Percentiles rank a stretch among this genome's conserved stretches.
These are phyloP conservation scores for Brachirus orientalis DNA, from an alignment of 2,113 vertebrate genomes.

Conservation along the genomic window DNA sequence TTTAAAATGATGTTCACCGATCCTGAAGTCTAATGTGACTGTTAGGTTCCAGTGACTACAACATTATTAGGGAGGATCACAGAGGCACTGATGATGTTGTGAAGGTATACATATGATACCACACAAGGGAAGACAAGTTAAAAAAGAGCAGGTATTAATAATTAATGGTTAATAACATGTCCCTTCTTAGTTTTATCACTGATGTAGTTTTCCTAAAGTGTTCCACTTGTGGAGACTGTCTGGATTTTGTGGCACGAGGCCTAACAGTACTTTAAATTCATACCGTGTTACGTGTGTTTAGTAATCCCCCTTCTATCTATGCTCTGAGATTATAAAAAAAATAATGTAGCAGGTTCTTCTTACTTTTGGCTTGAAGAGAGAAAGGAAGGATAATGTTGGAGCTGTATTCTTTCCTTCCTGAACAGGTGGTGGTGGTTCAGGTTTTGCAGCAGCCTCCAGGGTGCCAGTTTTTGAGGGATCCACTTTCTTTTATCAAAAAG, in stretches of 20 bases:
- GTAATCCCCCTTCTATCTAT: conserved; percentile 3
- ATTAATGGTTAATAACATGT: conserved; percentile 52
- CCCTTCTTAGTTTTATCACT: conserved; percentile 54
- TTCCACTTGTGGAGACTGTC: conserved; percentile 51
- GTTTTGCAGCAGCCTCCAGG: conserved; percentile 77
- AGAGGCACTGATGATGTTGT: conserved; percentile 8
- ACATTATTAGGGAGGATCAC: conserved; percentile 12
- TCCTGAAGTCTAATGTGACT: not conserved
- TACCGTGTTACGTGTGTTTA: not conserved
- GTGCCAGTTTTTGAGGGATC: conserved; percentile 78
- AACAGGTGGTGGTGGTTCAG: conserved; percentile 66
- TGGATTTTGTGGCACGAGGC: conserved; percentile 70
- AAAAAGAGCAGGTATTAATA: not conserved
- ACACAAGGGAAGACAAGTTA: too few relatives aligned
- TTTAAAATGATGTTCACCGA: not conserved
- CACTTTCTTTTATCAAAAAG: conserved; percentile 67
- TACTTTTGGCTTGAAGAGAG: conserved; percentile 82
- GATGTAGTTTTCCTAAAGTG: conserved; percentile 63
- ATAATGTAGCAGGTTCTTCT: conserved; percentile 15
- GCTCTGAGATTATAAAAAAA: conserved; percentile 2
- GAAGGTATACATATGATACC: too few relatives aligned
- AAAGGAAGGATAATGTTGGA: conserved; percentile 67
- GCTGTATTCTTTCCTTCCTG: conserved; percentile 68
- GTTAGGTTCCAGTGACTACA: conserved; percentile 10
- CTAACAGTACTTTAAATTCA: not conserved